Evolutionary conservation across 2,888 invertebrate genomes (phyloP).

Genomic region (Epistrophe eligans): DNA sequence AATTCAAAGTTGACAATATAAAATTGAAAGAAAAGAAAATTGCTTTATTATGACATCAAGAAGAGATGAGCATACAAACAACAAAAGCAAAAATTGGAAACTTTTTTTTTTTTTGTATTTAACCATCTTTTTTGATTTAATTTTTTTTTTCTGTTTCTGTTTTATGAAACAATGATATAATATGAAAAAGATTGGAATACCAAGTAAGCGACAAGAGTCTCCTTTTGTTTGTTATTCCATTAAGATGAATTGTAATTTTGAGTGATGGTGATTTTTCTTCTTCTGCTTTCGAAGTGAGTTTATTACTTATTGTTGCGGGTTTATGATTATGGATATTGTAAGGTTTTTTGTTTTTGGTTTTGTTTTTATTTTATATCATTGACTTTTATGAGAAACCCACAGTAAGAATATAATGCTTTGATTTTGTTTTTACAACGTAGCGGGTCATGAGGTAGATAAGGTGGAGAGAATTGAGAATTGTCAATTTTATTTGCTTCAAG

Average conservation of each 20-base stretch:
- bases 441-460: background rate
- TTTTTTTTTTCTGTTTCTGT: background rate
- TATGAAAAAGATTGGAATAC: slow-evolving; percentile 38
- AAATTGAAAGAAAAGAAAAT: slow-evolving; percentile 52
- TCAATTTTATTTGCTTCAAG: background rate
- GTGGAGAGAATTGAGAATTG: background rate
- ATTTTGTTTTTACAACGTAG: background rate
- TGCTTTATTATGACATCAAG: slow-evolving; percentile 54
- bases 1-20: slow-evolving; percentile 54
- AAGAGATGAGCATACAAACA: slow-evolving; percentile 24
- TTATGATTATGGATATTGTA: slow-evolving; percentile 32
- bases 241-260: slow-evolving; percentile 36
- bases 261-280: background rate
- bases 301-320: slow-evolving; percentile 34
- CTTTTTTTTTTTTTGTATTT: background rate
- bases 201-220: slow-evolving; percentile 47
- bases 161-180: slow-evolving; percentile 37
- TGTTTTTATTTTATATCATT: slow-evolving; percentile 7
- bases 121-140: slow-evolving; percentile 12
- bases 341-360: background rate
- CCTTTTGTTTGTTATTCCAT: slow-evolving; percentile 33
- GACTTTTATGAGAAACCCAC: background rate
- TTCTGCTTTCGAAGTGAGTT: slow-evolving; percentile 3
- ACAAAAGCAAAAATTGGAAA: slow-evolving; percentile 41
- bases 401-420: slow-evolving; percentile 2